phyloP scores from a whole-genome alignment of 2,888 invertebrate species.

The Dioctria linearis region DNA sequence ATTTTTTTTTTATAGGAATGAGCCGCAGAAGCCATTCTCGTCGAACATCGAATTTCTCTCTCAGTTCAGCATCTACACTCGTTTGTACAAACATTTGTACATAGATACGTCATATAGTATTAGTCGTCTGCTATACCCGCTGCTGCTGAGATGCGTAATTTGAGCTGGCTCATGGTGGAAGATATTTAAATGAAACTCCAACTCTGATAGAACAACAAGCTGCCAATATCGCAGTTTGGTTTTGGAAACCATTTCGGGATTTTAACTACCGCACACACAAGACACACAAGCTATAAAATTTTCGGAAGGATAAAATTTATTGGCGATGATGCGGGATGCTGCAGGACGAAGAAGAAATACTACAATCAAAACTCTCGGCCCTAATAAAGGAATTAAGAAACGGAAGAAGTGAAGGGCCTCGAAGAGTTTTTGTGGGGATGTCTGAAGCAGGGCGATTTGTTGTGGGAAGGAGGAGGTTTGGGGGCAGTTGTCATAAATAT shows the following conservation, averaged over 20 bases:
- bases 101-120: no score
- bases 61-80: background rate
- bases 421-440: no score
- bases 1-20: background rate
- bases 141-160: background rate
- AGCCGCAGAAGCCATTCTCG: background rate
- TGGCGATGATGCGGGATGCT: background rate
- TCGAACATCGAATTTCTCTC: background rate
- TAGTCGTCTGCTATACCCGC: no score
- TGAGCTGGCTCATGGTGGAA: conserved; percentile 1
- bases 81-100: no score
- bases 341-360: background rate
- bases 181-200: background rate
- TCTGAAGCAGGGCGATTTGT: no score
- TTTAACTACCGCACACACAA: conserved; percentile 7
- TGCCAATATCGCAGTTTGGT: conserved; percentile 13
- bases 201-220: background rate
- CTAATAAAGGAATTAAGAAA: conserved; percentile 41
- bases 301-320: background rate
- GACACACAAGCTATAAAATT: background rate
- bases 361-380: conserved; percentile 30
- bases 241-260: background rate
- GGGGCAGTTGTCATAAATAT: conserved; percentile 49
- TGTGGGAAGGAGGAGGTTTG: background rate
- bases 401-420: background rate